Percentiles rank a stretch among this genome's conserved stretches.
phyloP scores from a whole-genome alignment of 2,888 invertebrate species.

The Tupiocoris notatus region DNA sequence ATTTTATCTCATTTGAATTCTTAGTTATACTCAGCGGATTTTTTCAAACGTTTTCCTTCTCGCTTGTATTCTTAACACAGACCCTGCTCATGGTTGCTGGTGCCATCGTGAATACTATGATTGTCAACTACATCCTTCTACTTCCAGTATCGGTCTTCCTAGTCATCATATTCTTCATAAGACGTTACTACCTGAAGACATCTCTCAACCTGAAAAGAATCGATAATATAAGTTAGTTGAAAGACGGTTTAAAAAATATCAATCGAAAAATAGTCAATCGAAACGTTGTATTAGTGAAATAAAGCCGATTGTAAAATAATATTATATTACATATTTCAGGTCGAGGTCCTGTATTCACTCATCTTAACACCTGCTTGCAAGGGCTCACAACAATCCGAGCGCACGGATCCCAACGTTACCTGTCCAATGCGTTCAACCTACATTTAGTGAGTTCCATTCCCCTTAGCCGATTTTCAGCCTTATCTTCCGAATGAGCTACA shows the following conservation, averaged over 20 bases:
- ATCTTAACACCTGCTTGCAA: conserved; percentile 73
- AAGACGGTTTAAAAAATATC: too few species aligned
- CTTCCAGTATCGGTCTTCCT: conserved; percentile 61
- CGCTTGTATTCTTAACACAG: too few species aligned
- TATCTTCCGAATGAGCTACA: too few species aligned
- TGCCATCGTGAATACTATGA: conserved; percentile 58
- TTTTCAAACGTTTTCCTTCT: too few species aligned
- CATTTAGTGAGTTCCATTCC: conserved; percentile 28
- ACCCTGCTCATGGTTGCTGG: conserved; percentile 55
- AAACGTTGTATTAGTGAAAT: neutral
- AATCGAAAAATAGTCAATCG: too few species aligned
- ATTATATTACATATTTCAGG: conserved; percentile 57
- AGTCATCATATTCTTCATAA: conserved; percentile 62
- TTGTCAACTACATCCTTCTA: conserved; percentile 53
- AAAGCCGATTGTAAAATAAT: too few species aligned
- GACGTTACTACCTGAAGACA: conserved; percentile 66
- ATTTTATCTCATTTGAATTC: too few species aligned
- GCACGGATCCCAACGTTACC: conserved; percentile 66
- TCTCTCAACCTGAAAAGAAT: conserved; percentile 69
- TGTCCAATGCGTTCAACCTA: conserved; percentile 60
- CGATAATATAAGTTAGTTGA: conserved; percentile 66
- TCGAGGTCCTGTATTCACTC: conserved; percentile 79
- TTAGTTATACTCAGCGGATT: too few species aligned
- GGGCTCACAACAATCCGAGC: conserved; percentile 80
- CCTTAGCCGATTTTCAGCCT: too few species aligned